Evolutionary conservation across 2,797 vertebrate genomes (phyloP).

Genomic region (Melanotaenia maccullochi): DNA sequence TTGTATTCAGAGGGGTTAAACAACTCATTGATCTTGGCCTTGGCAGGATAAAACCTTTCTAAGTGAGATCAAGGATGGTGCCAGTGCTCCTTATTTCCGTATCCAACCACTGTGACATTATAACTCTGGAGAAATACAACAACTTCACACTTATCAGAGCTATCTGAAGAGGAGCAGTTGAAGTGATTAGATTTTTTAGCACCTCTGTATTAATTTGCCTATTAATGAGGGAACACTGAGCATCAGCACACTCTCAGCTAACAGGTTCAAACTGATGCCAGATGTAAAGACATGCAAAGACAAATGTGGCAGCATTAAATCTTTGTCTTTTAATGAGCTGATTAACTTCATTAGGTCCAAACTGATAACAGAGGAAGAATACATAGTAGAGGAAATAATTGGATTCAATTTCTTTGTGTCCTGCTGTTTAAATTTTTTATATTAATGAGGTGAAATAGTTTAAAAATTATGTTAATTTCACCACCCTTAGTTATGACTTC

Average conservation of each 20-base stretch:
- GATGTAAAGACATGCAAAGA: conserved; percentile 3
- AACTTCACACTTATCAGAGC: not conserved
- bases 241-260: not conserved
- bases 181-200: conserved; percentile 6
- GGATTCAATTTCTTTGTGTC: conserved; percentile 6
- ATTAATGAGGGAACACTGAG: conserved; percentile 8
- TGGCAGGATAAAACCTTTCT: no score
- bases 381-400: conserved; percentile 5
- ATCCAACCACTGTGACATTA: no score
- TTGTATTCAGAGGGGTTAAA: no score
- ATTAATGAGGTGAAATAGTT: conserved; percentile 13
- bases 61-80: no score
- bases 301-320: not conserved
- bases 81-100: no score
- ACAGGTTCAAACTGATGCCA: conserved; percentile 9
- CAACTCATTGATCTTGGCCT: no score
- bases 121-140: no score
- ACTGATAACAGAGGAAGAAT: conserved; percentile 1
- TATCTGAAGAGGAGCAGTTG: not conserved
- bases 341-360: conserved; percentile 13
- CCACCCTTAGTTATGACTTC: not conserved
- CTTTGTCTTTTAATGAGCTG: conserved; percentile 6
- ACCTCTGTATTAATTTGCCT: conserved; percentile 7
- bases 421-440: conserved; percentile 4
- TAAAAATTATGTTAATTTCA: not conserved